Conservation (phyloP, 2,113 vertebrate species). For the Pteronura brasiliensis region DNA sequence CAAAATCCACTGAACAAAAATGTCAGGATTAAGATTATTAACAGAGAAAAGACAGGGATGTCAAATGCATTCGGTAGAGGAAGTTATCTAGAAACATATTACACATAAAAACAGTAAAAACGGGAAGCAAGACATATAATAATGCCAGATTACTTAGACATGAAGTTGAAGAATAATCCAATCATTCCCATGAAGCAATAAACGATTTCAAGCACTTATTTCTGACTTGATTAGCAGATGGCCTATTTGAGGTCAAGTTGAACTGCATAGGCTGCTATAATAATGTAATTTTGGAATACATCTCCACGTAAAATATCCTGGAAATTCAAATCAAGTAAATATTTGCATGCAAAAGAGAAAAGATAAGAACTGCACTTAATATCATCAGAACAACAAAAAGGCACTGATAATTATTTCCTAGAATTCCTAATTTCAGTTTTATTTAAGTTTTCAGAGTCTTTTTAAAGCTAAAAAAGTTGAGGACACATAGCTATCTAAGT, state of each 20-base stretch:
- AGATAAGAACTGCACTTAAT: background rate
- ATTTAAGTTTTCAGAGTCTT: background rate
- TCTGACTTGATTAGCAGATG: background rate
- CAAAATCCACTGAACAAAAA: slow-evolving; percentile 13
- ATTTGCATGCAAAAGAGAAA: background rate
- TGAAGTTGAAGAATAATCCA: background rate
- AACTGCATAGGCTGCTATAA: background rate
- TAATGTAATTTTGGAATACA: background rate
- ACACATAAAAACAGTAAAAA: background rate
- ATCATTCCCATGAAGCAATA: background rate
- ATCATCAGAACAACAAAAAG: background rate
- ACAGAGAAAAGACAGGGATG: background rate
- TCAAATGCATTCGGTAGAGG: background rate
- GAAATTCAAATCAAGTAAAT: slow-evolving; percentile 30
- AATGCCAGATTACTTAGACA: background rate
- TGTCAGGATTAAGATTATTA: background rate
- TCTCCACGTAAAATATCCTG: background rate
- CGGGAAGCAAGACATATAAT: background rate
- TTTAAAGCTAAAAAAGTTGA: background rate
- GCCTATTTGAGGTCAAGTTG: background rate
- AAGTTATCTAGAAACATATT: background rate
- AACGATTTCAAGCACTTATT: background rate
- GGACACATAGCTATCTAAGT: background rate
- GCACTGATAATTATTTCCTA: background rate
- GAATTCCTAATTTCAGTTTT: slow-evolving; percentile 27